Evolutionary conservation across 2,113 vertebrate genomes (phyloP), one percentile per base, ranked within the genome.

Genomic region (Poeciliopsis turrubarensis): DNA sequence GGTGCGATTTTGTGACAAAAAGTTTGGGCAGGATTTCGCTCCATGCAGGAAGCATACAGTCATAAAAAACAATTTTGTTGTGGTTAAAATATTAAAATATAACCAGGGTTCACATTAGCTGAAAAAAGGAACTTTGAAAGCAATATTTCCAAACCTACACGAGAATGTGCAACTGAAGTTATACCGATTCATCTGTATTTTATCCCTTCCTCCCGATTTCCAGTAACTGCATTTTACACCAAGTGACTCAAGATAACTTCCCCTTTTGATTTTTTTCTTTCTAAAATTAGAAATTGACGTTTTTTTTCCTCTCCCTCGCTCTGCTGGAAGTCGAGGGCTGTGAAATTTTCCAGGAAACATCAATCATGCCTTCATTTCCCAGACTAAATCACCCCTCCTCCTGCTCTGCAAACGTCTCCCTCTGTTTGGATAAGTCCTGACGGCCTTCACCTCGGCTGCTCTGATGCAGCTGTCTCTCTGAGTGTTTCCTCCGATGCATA

Each of bases 271-370:
- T 17, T 26, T 68, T 34, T 70, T 65, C 54, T 72, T 27, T 27
- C 62, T 61, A 25, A 67, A 27, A 4, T 19, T 32, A 41, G 11
- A 61, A 72, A 10, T 30, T 19, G 31, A 60, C 51, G 62, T 72
- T 30, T 69, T 22, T 60, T 66, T 34, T 2, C 34, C 78, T 27
- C 44, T 79, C 65, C 29, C 22, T 27, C 25, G 75, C 75, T 78
- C 86, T 54, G 83, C 72, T 85, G 79, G 85, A 89, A 76, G 79
- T 81, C 0, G 17, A 81, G 15, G 27, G 65, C 85, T 87, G 88
- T 87, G 80, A 91, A 92, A 91, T 90, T 85, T 70, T 65, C 74
- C 76, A 41, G 68, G 78, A 87, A 87, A 77, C 80, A 87, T 91
- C 87, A 85, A 87, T 92, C 84, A 73, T n/a, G 27, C 27, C 77